These are phyloP conservation scores for Sterrhoptilus dennistouni DNA, from an alignment of 2,113 vertebrate genomes.

Conservation along the genomic window DNA sequence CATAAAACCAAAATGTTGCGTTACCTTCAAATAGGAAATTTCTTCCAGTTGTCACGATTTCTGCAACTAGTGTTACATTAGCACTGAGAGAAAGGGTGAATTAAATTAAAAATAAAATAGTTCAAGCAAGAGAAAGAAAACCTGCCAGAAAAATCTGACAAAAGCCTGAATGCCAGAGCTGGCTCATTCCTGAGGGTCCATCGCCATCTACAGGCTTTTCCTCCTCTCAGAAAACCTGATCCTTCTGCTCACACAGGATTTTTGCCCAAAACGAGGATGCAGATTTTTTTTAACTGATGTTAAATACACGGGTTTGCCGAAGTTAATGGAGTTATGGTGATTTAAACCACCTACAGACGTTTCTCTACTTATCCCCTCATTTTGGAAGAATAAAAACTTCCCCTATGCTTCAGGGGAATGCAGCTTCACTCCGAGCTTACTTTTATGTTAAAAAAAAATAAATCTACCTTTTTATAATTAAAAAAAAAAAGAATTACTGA, in stretches of 20 bases:
- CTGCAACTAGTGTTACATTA: constrained; percentile 47
- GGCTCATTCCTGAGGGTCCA: constrained; percentile 72
- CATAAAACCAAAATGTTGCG: constrained; percentile 27
- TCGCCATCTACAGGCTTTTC: constrained; percentile 78
- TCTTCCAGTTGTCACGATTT: constrained; percentile 67
- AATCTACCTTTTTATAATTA: neutral
- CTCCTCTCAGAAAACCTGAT: neutral
- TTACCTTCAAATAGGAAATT: constrained; percentile 48
- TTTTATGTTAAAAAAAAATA: neutral
- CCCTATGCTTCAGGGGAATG: neutral
- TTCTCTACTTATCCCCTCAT: neutral
- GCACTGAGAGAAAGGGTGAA: constrained; percentile 49
- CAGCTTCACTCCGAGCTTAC: neutral
- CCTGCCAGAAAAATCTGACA: constrained; percentile 56
- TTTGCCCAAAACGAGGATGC: neutral
- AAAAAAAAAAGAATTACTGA: neutral
- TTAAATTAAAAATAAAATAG: constrained; percentile 73
- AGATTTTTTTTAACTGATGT: neutral
- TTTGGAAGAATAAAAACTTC: neutral
- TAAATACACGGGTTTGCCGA: neutral
- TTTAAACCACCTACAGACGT: neutral
- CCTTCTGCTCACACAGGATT: neutral
- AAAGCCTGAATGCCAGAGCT: neutral
- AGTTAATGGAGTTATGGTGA: neutral
- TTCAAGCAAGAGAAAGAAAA: constrained; percentile 62